These are phyloP conservation scores for Oryzias curvinotus DNA, from an alignment of 2,113 vertebrate species.

Conservation along the genomic window DNA sequence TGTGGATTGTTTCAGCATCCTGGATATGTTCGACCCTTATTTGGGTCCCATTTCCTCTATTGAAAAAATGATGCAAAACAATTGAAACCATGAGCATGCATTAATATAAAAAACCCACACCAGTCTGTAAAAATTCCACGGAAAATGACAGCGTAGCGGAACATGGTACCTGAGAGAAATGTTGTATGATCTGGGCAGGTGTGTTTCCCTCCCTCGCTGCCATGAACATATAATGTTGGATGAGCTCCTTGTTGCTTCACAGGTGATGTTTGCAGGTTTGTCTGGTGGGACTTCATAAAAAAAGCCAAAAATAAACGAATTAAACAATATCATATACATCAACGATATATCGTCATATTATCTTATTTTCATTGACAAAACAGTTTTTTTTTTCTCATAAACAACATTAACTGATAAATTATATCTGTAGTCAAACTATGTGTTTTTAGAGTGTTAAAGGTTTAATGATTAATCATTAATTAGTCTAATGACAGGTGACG, in stretches of 20 bases:
- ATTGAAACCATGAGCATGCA: neutral
- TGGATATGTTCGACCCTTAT: neutral
- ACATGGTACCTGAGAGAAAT: slow-evolving; percentile 62
- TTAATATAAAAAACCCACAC: neutral
- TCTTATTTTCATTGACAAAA: no score
- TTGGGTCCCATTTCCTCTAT: slow-evolving; percentile 49
- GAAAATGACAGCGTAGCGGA: no score
- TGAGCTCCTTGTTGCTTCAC: slow-evolving; percentile 52
- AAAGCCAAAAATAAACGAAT: neutral
- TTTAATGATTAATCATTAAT: no score
- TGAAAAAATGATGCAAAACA: neutral
- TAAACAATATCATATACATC: neutral
- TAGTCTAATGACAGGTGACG: no score
- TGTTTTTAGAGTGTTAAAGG: no score
- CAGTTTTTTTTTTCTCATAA: no score
- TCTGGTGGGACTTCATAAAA: slow-evolving; percentile 62
- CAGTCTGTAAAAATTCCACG: neutral
- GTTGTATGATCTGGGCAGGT: slow-evolving; percentile 53
- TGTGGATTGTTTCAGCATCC: neutral
- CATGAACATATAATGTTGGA: slow-evolving; percentile 54
- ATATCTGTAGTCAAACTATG: no score
- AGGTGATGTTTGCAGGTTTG: slow-evolving; percentile 60
- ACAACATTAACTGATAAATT: no score
- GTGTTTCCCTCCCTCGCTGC: slow-evolving; percentile 53
- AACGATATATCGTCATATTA: no score